Base-by-base conservation (phyloP, 2,888 invertebrate genomes). In the Stratiomys singularior region DNA sequence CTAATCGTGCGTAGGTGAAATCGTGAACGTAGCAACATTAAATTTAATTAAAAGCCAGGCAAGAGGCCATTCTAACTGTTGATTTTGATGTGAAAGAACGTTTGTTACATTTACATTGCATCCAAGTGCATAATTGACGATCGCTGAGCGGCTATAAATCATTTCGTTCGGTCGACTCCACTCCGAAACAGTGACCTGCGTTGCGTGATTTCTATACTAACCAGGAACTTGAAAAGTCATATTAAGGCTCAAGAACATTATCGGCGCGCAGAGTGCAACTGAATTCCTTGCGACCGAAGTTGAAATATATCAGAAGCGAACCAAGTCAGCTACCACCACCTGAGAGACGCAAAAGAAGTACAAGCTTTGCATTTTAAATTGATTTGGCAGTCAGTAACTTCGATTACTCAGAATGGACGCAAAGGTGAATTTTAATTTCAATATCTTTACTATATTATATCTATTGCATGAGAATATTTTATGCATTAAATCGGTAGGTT, bases 361-460 rank as follows among this genome's bases (percentile, higher is more conserved):
- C 78, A 72, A 44, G 72, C 52, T 77, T 46, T 77, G 79, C 79
- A 79, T 79, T 72, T 77, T 63, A 78, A 76, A 76, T 76, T 63
- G 76, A 78, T 71, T 64, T 66, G 37, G 72, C 77, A 30, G 76
- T 46, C 77, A 30, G 76, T 46, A 76, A 47, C 71, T 37, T 60
- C 66, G 71, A 28, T 25, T 44, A 72, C 52, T 52, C 47, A 76
- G 72, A 78, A 79, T 79, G 79, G 79, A 79, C 67, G 78, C 76
- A 79, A 79, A 79, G 79, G 79, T 79, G 79, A 79, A 79, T 79
- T 78, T 79, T 72, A 79, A 79, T 76, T 76, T 64, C 58, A n/a
- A 74, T 69, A 21, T 69, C 23, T 69, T 69, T 47, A 66, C 5
- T 9, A 18, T 66, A 21, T 67, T 13, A 27, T 37, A 37, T 37